These are phyloP conservation scores for Synanthedon myopaeformis DNA, from an alignment of 2,888 invertebrate species.

Conservation along the genomic window DNA sequence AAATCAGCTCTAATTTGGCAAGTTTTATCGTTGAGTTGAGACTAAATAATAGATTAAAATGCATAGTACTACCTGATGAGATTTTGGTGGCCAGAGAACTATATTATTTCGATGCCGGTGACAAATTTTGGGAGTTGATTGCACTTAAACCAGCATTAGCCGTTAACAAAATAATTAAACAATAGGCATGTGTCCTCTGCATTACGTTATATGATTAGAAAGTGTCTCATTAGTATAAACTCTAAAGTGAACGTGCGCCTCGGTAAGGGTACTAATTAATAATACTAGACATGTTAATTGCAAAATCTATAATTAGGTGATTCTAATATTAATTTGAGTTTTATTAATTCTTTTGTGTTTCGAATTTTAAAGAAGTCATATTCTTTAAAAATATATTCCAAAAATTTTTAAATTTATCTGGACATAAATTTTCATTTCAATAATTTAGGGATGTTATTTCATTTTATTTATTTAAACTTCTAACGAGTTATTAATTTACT, in stretches of 20 bases:
- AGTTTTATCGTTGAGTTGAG: not conserved
- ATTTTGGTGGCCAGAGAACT: too few species aligned
- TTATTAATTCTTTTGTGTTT: too few species aligned
- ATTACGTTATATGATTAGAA: constrained; percentile 38
- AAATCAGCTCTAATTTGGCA: not conserved
- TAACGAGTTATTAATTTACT: too few species aligned
- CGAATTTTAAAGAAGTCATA: too few species aligned
- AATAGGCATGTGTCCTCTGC: constrained; percentile 8
- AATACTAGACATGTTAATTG: constrained; percentile 4
- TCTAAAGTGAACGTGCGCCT: constrained; percentile 3
- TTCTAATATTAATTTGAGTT: too few species aligned
- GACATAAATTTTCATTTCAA: too few species aligned
- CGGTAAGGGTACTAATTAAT: constrained; percentile 8
- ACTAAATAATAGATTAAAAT: constrained; percentile 24
- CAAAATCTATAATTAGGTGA: constrained; percentile 5
- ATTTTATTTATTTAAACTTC: too few species aligned
- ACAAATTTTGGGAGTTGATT: constrained; percentile 1
- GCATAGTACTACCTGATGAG: constrained; percentile 13
- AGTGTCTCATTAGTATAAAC: constrained; percentile 33
- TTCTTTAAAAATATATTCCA: too few species aligned
- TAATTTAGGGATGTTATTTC: too few species aligned
- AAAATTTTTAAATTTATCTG: too few species aligned
- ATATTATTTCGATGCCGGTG: too few species aligned
- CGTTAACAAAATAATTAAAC: constrained; percentile 25
- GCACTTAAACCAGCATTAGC: constrained; percentile 29